A percentile compares a stretch with the other conserved stretches of the same genome.
These are phyloP conservation scores for Heterochromis multidens DNA, from an alignment of 2,113 vertebrate species.

Conservation along the genomic window DNA sequence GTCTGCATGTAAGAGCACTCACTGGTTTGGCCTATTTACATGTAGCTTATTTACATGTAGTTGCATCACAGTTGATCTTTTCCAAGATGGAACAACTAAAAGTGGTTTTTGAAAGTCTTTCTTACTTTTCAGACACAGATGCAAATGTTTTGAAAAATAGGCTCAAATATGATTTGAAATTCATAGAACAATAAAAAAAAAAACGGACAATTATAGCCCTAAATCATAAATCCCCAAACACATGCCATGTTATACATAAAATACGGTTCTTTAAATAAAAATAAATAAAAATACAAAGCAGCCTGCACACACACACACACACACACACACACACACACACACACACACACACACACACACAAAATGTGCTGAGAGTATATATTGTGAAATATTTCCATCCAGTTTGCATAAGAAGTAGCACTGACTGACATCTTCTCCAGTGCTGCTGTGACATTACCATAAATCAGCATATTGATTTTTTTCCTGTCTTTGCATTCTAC, in stretches of 20 bases:
- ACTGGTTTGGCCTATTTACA: background rate
- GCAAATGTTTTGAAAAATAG: background rate
- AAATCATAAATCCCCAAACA: background rate
- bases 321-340: background rate
- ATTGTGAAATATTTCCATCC: background rate
- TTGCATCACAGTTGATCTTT: background rate
- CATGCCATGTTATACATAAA: background rate
- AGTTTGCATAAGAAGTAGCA: background rate
- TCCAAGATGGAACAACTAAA: background rate
- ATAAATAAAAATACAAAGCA: background rate
- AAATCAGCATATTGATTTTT: constrained; percentile 25
- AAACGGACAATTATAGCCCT: background rate
- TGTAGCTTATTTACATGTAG: background rate
- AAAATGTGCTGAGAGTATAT: background rate
- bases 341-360: background rate
- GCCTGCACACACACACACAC: background rate
- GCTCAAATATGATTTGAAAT: background rate
- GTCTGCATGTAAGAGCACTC: background rate
- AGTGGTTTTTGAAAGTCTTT: background rate
- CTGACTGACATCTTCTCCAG: constrained; percentile 1
- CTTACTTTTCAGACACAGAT: background rate
- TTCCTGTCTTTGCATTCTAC: background rate
- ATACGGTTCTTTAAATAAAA: no score
- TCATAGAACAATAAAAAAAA: background rate
- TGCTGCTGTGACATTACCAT: constrained; percentile 13